Evolutionary conservation across 2,113 vertebrate genomes (phyloP).

Genomic region (Astatotilapia flaviijosephi): DNA sequence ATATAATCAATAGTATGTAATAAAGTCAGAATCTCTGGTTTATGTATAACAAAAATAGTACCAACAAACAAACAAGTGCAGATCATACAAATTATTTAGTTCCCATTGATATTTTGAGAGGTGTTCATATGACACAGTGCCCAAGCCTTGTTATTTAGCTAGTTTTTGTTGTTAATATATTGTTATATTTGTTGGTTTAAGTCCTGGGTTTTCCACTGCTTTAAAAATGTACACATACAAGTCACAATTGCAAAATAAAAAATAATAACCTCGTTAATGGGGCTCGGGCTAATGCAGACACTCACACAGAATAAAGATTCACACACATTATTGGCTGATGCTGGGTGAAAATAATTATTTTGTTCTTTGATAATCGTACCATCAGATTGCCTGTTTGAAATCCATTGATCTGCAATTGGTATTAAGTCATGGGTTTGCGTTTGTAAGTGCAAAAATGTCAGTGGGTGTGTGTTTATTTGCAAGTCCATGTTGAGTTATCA

Average conservation of each 20-base stretch:
- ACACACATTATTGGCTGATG: background rate
- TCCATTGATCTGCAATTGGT: background rate
- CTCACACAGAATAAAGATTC: background rate
- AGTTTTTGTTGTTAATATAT: background rate
- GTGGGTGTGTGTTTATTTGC: background rate
- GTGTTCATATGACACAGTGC: background rate
- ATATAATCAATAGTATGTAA: too few species aligned
- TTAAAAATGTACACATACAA: background rate
- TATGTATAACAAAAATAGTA: background rate
- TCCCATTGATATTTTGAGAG: background rate
- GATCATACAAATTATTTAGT: background rate
- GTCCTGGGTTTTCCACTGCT: background rate
- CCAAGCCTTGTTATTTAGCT: background rate
- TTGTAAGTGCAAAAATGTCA: background rate
- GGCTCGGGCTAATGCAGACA: background rate
- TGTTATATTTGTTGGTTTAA: background rate
- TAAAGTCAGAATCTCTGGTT: background rate
- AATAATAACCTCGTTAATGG: background rate
- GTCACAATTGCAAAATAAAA: background rate
- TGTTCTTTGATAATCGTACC: constrained; percentile 36
- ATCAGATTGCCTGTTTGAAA: constrained; percentile 2
- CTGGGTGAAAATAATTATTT: constrained; percentile 18
- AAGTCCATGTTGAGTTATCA: background rate
- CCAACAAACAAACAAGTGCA: background rate
- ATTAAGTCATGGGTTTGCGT: background rate